These are phyloP conservation scores for Rhagophthalmus giganteus DNA, from an alignment of 2,888 invertebrate genomes.

Conservation along the genomic window DNA sequence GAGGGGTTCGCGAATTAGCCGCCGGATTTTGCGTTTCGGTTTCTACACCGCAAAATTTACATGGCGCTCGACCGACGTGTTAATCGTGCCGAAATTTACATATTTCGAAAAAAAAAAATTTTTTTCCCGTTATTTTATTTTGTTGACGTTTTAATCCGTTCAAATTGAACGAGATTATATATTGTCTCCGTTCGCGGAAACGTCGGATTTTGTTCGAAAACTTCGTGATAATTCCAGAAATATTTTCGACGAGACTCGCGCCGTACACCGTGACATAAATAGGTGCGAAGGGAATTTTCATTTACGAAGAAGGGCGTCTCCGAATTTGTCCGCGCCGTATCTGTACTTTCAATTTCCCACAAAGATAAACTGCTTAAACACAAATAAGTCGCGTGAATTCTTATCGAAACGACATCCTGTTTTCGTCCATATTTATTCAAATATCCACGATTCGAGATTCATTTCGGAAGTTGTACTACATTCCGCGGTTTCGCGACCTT, in stretches of 20 bases:
- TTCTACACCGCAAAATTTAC: constrained; percentile 16
- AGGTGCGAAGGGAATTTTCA: constrained; percentile 11
- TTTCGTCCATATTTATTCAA: too few relatives aligned
- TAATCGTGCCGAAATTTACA: too few relatives aligned
- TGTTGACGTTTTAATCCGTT: too few relatives aligned
- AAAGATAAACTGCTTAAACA: constrained; percentile 17
- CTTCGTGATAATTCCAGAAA: too few relatives aligned
- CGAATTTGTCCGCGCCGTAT: constrained; percentile 9
- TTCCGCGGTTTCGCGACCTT: constrained; percentile 24
- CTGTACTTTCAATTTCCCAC: constrained; percentile 9
- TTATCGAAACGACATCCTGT: too few relatives aligned
- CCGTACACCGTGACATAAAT: too few relatives aligned
- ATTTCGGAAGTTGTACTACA: constrained; percentile 24
- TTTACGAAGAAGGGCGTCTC: constrained; percentile 23
- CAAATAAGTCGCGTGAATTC: constrained; percentile 11
- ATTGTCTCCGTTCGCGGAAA: too few relatives aligned
- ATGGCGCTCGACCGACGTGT: constrained; percentile 18
- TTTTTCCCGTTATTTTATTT: too few relatives aligned
- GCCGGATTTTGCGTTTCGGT: constrained; percentile 19
- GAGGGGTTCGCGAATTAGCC: constrained; percentile 27
- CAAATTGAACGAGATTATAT: too few relatives aligned
- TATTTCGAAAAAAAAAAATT: too few relatives aligned
- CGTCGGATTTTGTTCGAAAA: too few relatives aligned
- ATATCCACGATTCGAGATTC: constrained; percentile 1
- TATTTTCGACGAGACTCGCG: too few relatives aligned